Base-by-base conservation (phyloP, 2,797 vertebrate genomes). In the Catostomus latipinnis region DNA sequence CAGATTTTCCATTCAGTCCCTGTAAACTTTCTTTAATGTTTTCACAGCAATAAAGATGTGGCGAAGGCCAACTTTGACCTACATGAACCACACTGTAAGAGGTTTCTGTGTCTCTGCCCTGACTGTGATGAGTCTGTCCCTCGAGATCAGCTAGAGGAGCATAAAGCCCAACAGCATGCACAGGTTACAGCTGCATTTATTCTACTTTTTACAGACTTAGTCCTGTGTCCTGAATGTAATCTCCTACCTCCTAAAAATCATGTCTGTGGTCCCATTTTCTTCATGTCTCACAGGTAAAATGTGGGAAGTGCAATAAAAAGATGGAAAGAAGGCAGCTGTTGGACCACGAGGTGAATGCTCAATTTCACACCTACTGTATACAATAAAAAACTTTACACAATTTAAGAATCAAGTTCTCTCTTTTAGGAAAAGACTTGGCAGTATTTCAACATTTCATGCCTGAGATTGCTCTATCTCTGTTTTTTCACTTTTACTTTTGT, bases 11-110 rank as follows among this genome's bases (percentile, higher is more conserved):
- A 12, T 68, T 2, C 8, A 66, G 14, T 48, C 45, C 34, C 48
- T 72, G 16, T 61, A 61, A 54, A 6, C 8, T 79, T 2, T 43
- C 3, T 46, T n/a, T 11, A 0, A 11, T 46, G 7, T 69, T 73
- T 3, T 73, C 46, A 74, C 13, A 97, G 96, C 84, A 88, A 93
- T 80, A 95, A 83, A 85, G 88, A 90, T 0, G 91, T 96, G 7
- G 84, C 90, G 5, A 91, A 91, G 76, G 72, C 48, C 56, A 95
- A 95, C 84, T 92, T 95, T 22, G 50, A 84, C 13, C 88, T 96
- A 71, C 96, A 96, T 0, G 94, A 95, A 82, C 88, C 74, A 0
- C 93, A 96, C 89, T 97, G 96, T 85, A 54, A 84, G n/a, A 88
- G 92, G 8, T 96, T 95, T 85, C 83, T 96, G 1, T 84, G 86